These are phyloP conservation scores for Crambe crambe DNA, from an alignment of 37 sponge, comb jelly and placozoan species.

Conservation along the genomic window DNA sequence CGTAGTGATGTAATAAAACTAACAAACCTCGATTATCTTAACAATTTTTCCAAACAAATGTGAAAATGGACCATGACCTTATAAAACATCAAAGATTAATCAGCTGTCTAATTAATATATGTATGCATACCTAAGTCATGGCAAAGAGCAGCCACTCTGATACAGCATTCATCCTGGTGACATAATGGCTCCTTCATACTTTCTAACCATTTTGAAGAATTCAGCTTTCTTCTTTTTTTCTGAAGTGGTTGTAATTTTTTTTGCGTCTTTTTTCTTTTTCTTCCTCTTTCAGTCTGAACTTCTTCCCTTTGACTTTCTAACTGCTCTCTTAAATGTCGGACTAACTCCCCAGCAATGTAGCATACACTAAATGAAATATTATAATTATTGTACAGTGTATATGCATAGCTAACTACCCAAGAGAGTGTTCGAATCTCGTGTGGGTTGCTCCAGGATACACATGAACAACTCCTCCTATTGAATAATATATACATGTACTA, in stretches of 20 bases:
- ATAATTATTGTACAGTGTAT: not conserved
- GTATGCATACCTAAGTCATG: conserved; percentile 39
- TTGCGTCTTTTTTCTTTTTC: too few species aligned
- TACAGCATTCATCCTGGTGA: conserved; percentile 20
- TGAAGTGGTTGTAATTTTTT: too few species aligned
- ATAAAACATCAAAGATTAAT: not conserved
- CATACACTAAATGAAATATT: conserved; percentile 6
- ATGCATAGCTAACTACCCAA: too few species aligned
- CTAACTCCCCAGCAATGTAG: conserved; percentile 52
- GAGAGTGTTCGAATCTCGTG: too few species aligned
- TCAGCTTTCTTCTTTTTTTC: conserved; percentile 1
- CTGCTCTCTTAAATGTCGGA: conserved; percentile 21
- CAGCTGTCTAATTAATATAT: not conserved
- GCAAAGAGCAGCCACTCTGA: conserved; percentile 38
- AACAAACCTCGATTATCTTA: not conserved
- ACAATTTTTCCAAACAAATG: conserved; percentile 45
- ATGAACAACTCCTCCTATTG: too few species aligned
- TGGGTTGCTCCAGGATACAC: too few species aligned
- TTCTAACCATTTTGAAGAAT: not conserved
- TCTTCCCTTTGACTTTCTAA: too few species aligned
- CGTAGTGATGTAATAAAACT: too few species aligned
- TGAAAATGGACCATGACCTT: conserved; percentile 65
- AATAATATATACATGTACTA: too few species aligned
- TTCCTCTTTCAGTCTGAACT: too few species aligned
- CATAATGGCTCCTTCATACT: not conserved